phyloP scores from a whole-genome alignment of 2,888 invertebrate genomes.

The Stenodera caucasica region DNA sequence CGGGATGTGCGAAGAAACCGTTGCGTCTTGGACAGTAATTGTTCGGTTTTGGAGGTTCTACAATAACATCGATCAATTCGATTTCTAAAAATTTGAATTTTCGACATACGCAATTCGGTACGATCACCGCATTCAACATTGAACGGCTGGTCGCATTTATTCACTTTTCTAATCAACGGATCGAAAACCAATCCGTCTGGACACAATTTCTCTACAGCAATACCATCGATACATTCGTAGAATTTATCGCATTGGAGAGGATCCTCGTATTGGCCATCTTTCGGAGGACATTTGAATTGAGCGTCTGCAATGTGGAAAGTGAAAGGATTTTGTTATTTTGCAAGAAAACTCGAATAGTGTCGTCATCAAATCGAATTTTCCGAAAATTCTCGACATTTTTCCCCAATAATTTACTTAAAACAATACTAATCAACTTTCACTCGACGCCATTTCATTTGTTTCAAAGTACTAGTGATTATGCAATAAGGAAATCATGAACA shows the following conservation, averaged over 20 bases:
- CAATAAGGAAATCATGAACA: neutral
- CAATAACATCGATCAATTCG: constrained; percentile 18
- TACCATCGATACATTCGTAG: constrained; percentile 76
- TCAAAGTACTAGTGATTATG: neutral
- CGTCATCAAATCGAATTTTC: constrained; percentile 7
- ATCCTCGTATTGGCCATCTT: constrained; percentile 82
- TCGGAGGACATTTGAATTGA: constrained; percentile 76
- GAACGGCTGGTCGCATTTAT: constrained; percentile 92
- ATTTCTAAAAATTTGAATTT: neutral
- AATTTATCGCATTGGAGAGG: constrained; percentile 83
- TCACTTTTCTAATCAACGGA: constrained; percentile 78
- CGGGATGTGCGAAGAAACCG: constrained; percentile 90
- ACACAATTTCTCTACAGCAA: constrained; percentile 74
- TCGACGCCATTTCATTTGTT: neutral
- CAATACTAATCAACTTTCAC: neutral
- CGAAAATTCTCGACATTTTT: neutral
- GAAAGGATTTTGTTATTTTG: constrained; percentile 17
- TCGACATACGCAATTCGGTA: constrained; percentile 80
- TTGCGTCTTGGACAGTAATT: constrained; percentile 79
- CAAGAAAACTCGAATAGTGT: too few species aligned
- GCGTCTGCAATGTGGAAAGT: constrained; percentile 46
- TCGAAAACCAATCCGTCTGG: constrained; percentile 90
- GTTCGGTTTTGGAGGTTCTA: constrained; percentile 76
- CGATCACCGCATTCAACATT: constrained; percentile 90
- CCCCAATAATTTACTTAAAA: neutral